Evolutionary conservation across 1,140 invertebrate genomes (phyloP).

Genomic region (Diploscapter pachys): DNA sequence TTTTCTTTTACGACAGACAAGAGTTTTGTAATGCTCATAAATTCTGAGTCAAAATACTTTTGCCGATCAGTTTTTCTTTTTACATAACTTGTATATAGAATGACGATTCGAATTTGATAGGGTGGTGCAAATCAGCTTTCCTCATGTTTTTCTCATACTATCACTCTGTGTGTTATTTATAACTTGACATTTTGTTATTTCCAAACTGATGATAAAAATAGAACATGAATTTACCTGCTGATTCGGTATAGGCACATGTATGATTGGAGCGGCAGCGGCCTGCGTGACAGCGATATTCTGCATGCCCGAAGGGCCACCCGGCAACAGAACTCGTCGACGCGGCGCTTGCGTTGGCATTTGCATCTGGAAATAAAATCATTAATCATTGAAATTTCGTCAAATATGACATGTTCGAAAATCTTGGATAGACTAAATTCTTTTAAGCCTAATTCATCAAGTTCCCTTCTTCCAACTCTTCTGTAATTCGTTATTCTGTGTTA

Average conservation of each 20-base stretch:
- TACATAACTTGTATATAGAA: background rate
- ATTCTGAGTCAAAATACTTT: background rate
- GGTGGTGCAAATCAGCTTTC: background rate
- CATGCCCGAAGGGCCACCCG: slow-evolving; percentile 11
- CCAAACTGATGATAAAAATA: no score
- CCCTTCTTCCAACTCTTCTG: no score
- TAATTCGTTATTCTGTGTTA: no score
- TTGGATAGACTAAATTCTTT: no score
- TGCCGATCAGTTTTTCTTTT: background rate
- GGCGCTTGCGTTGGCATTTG: background rate
- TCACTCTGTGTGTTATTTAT: no score
- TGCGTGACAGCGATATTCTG: background rate
- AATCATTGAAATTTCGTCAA: background rate
- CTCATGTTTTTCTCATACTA: background rate
- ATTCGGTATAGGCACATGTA: slow-evolving; percentile 1
- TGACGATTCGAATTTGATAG: background rate
- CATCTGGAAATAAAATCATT: background rate
- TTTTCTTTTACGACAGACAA: background rate
- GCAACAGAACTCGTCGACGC: slow-evolving; percentile 24
- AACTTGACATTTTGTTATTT: no score
- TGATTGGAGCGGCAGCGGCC: background rate
- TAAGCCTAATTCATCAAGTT: no score
- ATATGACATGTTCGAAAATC: background rate
- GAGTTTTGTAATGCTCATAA: slow-evolving; percentile 1
- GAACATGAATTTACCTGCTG: no score